Conservation (phyloP, 2,113 vertebrate genomes). For the Apistogramma diplotaenia region DNA sequence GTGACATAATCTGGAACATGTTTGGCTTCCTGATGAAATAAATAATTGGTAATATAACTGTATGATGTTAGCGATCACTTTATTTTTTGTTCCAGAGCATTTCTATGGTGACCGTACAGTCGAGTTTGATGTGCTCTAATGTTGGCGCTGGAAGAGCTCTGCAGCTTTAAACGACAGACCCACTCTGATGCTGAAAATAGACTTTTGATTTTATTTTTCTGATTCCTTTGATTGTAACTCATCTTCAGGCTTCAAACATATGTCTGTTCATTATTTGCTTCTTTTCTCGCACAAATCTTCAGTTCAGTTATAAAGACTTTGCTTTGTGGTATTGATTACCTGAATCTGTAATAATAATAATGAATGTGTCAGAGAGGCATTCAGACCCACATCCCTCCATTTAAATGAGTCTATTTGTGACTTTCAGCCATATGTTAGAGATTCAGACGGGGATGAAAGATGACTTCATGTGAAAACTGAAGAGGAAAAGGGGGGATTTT, state of each 20-base stretch:
- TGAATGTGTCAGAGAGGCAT: not conserved
- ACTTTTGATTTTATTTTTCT: not conserved
- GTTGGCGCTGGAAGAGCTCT: not conserved
- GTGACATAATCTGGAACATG: not conserved
- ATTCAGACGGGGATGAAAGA: not conserved
- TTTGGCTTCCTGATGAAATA: not conserved
- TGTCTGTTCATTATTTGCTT: not conserved
- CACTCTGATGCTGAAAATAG: slow-evolving; percentile 17
- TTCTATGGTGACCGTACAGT: not conserved
- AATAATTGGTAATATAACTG: not conserved
- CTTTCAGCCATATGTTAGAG: not conserved
- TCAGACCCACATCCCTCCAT: not conserved
- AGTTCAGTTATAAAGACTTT: not conserved
- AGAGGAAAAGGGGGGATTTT: not conserved
- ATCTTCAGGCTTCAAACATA: not conserved
- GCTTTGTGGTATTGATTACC: not conserved
- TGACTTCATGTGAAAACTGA: not conserved
- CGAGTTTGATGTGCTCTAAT: not conserved
- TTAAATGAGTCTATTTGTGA: not conserved
- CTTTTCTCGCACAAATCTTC: not conserved
- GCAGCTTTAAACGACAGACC: slow-evolving; percentile 7
- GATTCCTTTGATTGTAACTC: not conserved
- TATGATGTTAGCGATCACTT: not conserved
- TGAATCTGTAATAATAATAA: not conserved
- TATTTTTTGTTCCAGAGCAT: not conserved